Percentiles rank a stretch among this genome's conserved stretches.
Evolutionary conservation across 2,888 invertebrate species (phyloP).

Genomic region (Lochmaea crataegi): DNA sequence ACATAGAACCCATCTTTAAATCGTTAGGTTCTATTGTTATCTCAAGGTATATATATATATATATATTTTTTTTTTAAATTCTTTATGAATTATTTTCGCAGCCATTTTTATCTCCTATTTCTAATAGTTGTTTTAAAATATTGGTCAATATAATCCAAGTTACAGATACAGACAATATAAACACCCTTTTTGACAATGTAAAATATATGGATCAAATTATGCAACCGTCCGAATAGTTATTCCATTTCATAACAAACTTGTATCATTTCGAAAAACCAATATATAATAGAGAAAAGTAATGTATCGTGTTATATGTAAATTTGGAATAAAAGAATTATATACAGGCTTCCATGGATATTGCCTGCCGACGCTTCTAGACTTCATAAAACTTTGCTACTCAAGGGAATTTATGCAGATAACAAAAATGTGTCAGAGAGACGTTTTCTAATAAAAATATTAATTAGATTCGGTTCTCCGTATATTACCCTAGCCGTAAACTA

Average conservation of each 20-base stretch:
- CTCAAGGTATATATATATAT: too few relatives aligned
- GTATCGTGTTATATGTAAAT: constrained; percentile 39
- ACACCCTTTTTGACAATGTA: too few relatives aligned
- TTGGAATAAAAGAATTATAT: constrained; percentile 37
- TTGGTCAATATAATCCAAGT: too few relatives aligned
- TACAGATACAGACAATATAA: too few relatives aligned
- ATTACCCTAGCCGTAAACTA: neutral
- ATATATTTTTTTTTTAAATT: too few relatives aligned
- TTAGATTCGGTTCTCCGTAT: neutral
- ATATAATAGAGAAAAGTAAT: constrained; percentile 31
- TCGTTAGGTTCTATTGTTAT: too few relatives aligned
- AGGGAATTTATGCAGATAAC: constrained; percentile 16
- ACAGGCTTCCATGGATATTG: constrained; percentile 27
- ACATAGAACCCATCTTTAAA: too few relatives aligned
- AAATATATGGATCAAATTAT: too few relatives aligned
- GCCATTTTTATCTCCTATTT: too few relatives aligned
- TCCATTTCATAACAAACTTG: neutral
- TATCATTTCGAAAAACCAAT: constrained; percentile 2
- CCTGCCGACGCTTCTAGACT: constrained; percentile 25
- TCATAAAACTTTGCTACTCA: constrained; percentile 16
- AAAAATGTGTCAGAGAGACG: constrained; percentile 19
- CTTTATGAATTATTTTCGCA: too few relatives aligned
- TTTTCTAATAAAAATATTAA: constrained; percentile 1
- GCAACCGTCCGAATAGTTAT: too few relatives aligned
- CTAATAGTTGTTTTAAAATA: too few relatives aligned